Evolutionary conservation across 2,888 invertebrate species (phyloP), one percentile per base, ranked within the genome.

Genomic region (Orthosia cruda): DNA sequence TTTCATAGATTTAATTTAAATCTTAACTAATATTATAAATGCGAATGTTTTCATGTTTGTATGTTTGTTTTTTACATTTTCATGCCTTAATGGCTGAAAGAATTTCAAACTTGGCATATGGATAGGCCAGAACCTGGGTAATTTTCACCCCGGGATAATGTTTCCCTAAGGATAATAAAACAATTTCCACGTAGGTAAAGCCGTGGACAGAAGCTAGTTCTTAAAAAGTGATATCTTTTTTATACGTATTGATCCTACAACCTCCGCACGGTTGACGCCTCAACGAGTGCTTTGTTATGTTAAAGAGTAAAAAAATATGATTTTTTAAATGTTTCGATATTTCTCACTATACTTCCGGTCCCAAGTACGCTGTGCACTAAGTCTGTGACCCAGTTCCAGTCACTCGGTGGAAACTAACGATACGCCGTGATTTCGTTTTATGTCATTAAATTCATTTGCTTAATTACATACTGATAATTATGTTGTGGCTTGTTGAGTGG

Each of bases 351-450:
- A 16, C 20, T 18, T 40, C 16, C 40, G 20, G 32, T 67, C 13
- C 20, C 47, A 71, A 54, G 62, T 57, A 23, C 12, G 13, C 50
- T 23, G 54, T 58, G 59, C 40, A 40, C 20, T 45, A 50, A 45
- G 7, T 58, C 50, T 58, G 76, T 81, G 81, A 81, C 81, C 81
- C 13, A 74, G 2, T 57, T 79, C 18, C 52, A 62, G 50, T 13
- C 45, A 52, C 26, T 13, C 12, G 49, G 52, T 20, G 66, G n/a
- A 57, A 72, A 55, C 55, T 49, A 74, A 65, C 57, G 57, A 80
- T 65, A 66, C 32, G 52, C 15, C 16, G 52, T 40, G 47, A 77
- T 80, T 80, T 32, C 47, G 3, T 54, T 72, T 63, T 40, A 57
- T 55, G n/a, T 81, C 52, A 66, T 80, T 78, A 74, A 63, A 74